Conservation (phyloP, 2,113 vertebrate species). For the Hippotragus niger region DNA sequence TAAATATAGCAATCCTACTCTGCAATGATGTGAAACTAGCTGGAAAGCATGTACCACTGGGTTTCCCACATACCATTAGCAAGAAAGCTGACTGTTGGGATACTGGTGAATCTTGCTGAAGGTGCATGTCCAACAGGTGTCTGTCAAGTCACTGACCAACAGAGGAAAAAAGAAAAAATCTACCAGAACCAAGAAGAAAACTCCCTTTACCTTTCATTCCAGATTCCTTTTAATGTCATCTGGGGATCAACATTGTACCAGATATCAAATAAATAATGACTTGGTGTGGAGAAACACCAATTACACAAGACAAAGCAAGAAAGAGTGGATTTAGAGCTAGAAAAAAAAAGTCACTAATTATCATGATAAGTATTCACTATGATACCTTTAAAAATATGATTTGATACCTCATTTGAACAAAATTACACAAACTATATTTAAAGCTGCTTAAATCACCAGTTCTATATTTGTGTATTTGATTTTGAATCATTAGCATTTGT, state of each 20-base stretch:
- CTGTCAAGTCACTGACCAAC: neutral
- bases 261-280: neutral
- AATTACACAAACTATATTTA: neutral
- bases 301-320: neutral
- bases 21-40: neutral
- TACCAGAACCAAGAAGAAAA: neutral
- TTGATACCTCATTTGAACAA: neutral
- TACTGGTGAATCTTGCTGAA: neutral
- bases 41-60: accelerated
- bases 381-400: constrained; percentile 3
- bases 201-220: neutral
- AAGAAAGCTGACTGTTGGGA: neutral
- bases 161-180: neutral
- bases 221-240: neutral
- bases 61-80: neutral
- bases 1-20: neutral
- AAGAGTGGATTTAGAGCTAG: neutral
- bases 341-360: neutral
- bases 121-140: accelerated
- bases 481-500: neutral
- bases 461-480: constrained; percentile 39
- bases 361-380: neutral
- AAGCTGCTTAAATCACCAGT: neutral
- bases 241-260: neutral
- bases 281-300: neutral